Evolutionary conservation across 1,140 invertebrate genomes (phyloP).

Genomic region (Drosophila serrata): DNA sequence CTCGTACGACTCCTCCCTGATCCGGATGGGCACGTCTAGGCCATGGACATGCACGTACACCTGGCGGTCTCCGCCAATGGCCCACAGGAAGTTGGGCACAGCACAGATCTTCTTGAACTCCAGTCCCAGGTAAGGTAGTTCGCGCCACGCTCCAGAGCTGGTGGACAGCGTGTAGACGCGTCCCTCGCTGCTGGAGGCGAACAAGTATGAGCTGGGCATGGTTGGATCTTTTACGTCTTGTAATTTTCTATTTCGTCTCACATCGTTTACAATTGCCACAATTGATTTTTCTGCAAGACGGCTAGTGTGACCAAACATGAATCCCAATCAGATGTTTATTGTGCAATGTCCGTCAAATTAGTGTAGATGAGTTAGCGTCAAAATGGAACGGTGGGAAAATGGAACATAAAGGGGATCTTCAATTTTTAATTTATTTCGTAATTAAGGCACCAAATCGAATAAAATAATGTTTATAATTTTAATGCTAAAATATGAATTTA

Average conservation of each 20-base stretch:
- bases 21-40: conserved; percentile 94
- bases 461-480: no score
- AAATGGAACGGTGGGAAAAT: no score
- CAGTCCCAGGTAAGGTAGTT: conserved; percentile 93
- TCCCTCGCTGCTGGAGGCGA: conserved; percentile 94
- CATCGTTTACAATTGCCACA: conserved; percentile 43
- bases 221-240: conserved; percentile 6
- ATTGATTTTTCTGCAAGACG: conserved; percentile 46
- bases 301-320: neutral
- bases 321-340: neutral
- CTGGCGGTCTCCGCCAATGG: conserved; percentile 95
- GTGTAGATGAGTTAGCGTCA: no score
- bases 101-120: conserved; percentile 95
- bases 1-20: conserved; percentile 96
- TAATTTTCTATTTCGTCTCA: conserved; percentile 2
- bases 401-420: no score
- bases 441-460: no score
- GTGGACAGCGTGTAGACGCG: conserved; percentile 93
- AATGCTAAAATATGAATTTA: no score
- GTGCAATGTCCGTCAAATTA: no score
- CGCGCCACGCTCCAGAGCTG: conserved; percentile 92
- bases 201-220: conserved; percentile 92
- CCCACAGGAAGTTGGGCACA: conserved; percentile 94
- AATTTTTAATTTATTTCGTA: no score
- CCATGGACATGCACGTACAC: conserved; percentile 96